Conservation (phyloP, 2,113 vertebrate species). For the Odontesthes bonariensis region DNA sequence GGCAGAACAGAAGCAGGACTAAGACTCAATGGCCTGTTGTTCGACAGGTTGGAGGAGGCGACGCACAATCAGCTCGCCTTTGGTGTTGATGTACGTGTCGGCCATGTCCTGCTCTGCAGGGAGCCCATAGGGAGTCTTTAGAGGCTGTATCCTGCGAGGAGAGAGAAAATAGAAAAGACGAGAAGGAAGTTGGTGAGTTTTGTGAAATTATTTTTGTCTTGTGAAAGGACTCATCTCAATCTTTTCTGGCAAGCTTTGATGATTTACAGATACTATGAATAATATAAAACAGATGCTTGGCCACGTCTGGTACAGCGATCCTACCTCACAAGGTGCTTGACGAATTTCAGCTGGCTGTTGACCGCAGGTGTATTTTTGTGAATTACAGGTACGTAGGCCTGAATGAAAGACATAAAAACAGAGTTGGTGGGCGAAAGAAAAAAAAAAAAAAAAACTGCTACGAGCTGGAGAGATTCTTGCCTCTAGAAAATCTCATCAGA, state of each 20-base stretch:
- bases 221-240: too few species aligned
- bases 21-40: conserved; percentile 78
- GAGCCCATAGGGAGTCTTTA: conserved; percentile 91
- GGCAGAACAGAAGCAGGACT: conserved; percentile 26
- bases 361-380: conserved; percentile 96
- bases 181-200: too few species aligned
- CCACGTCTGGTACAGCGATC: conserved; percentile 31
- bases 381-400: conserved; percentile 88
- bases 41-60: conserved; percentile 79
- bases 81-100: conserved; percentile 87
- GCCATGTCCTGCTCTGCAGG: conserved; percentile 90
- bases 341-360: conserved; percentile 89
- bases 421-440: not conserved
- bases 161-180: not conserved
- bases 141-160: conserved; percentile 87
- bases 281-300: not conserved
- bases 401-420: not conserved
- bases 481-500: too few species aligned
- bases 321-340: conserved; percentile 96
- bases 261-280: not conserved
- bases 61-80: conserved; percentile 88
- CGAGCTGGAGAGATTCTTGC: too few species aligned
- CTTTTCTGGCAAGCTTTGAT: not conserved
- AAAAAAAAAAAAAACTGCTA: not conserved
- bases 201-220: too few species aligned